Percentiles rank a stretch among this genome's conserved stretches.
phyloP scores from a whole-genome alignment of 2,113 vertebrate genomes.

The Actinemys pallida region DNA sequence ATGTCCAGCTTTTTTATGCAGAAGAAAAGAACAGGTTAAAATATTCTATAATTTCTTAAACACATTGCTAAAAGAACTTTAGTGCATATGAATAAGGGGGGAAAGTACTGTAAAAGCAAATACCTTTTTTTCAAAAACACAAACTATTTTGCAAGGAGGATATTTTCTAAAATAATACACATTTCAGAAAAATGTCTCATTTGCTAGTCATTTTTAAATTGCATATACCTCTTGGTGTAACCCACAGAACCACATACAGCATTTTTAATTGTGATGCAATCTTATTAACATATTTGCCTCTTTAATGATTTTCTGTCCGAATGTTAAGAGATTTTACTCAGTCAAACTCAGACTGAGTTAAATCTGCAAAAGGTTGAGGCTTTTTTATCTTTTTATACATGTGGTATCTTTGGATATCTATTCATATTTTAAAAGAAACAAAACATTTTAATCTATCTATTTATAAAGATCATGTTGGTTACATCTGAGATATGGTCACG shows the following conservation, averaged over 20 bases:
- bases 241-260: conserved; percentile 26
- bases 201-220: conserved; percentile 19
- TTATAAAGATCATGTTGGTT: conserved; percentile 51
- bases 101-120: not conserved
- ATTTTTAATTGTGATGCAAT: conserved; percentile 61
- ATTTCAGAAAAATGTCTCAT: conserved; percentile 14
- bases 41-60: not conserved
- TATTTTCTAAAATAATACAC: conserved; percentile 17
- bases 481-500: conserved; percentile 59
- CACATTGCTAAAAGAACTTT: not conserved
- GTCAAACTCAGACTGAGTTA: conserved; percentile 26
- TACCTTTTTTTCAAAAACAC: not conserved
- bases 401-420: conserved; percentile 52
- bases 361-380: not conserved
- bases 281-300: conserved; percentile 56
- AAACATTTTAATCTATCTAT: conserved; percentile 69
- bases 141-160: not conserved
- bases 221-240: not conserved
- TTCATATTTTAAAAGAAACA: conserved; percentile 57
- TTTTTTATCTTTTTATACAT: conserved; percentile 45
- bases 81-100: not conserved
- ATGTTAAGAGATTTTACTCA: conserved; percentile 63
- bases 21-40: conserved; percentile 20
- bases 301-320: conserved; percentile 69
- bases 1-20: conserved; percentile 1